Conservation (phyloP, 2,888 invertebrate genomes). For the Sphaerophoria rueppellii region DNA sequence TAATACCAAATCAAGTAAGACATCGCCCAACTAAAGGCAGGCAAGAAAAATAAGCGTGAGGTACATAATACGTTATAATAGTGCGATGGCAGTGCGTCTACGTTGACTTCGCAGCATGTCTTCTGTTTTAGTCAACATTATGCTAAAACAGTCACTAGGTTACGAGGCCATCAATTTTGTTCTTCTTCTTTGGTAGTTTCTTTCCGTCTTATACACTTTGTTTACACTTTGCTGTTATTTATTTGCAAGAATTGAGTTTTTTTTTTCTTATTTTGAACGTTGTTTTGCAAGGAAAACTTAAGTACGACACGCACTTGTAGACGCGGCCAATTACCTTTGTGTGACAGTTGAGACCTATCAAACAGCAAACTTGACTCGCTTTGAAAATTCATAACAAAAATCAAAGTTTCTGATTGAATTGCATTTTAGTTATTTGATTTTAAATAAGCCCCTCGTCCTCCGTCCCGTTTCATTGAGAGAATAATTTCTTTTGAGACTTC, state of each 20-base stretch:
- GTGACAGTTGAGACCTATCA: not conserved
- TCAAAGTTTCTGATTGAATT: conserved; percentile 45
- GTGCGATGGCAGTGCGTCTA: conserved; percentile 22
- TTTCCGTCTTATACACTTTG: conserved; percentile 22
- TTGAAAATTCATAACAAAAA: not conserved
- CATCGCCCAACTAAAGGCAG: conserved; percentile 21
- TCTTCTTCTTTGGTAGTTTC: conserved; percentile 14
- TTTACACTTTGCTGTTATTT: conserved; percentile 36
- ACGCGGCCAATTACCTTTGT: not conserved
- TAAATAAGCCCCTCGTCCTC: not conserved
- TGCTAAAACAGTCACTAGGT: conserved; percentile 65
- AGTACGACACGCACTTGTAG: not conserved
- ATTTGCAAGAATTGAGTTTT: conserved; percentile 45
- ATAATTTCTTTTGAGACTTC: conserved; percentile 27
- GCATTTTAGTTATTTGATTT: conserved; percentile 45
- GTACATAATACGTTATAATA: conserved; percentile 3
- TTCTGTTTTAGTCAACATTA: conserved; percentile 62
- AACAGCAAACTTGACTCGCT: too few species aligned
- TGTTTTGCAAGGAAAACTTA: conserved; percentile 8
- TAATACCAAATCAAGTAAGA: conserved; percentile 54
- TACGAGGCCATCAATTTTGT: conserved; percentile 69
- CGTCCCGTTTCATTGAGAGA: not conserved
- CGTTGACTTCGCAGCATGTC: conserved; percentile 43
- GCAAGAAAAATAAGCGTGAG: not conserved
- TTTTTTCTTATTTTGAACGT: too few species aligned